Evolutionary conservation across 2,888 invertebrate genomes (phyloP).

Genomic region (Eupithecia exiguata): DNA sequence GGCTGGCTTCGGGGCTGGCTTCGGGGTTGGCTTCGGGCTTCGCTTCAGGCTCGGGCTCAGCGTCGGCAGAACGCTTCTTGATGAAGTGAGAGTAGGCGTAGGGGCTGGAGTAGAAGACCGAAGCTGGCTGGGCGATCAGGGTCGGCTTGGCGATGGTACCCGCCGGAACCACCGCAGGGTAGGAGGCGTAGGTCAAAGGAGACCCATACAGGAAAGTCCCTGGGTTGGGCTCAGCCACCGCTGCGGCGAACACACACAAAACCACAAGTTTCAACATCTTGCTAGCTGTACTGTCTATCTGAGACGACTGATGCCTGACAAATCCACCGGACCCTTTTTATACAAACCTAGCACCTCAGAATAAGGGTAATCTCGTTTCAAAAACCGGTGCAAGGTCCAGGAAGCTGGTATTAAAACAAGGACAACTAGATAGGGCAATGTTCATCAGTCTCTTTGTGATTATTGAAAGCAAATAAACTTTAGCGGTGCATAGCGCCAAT

Average conservation of each 20-base stretch:
- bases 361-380: constrained; percentile 64
- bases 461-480: constrained; percentile 37
- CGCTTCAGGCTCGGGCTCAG: constrained; percentile 23
- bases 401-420: constrained; percentile 68
- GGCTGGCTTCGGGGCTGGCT: constrained; percentile 34
- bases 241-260: constrained; percentile 83
- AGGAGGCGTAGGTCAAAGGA: constrained; percentile 40
- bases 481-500: constrained; percentile 35
- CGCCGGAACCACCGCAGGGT: constrained; percentile 58
- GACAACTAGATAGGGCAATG: constrained; percentile 54
- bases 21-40: constrained; percentile 28
- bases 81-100: constrained; percentile 57
- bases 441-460: constrained; percentile 54
- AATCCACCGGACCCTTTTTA: constrained; percentile 58
- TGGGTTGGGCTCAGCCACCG: constrained; percentile 68
- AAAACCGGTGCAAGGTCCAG: constrained; percentile 68
- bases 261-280: constrained; percentile 79
- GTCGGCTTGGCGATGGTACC: constrained; percentile 64
- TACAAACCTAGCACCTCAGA: constrained; percentile 57
- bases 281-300: constrained; percentile 56
- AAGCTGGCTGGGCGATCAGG: constrained; percentile 42
- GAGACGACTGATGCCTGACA: constrained; percentile 62
- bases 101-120: constrained; percentile 54
- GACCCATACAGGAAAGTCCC: constrained; percentile 26
- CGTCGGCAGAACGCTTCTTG: constrained; percentile 49